Evolutionary conservation across 1,140 invertebrate species (phyloP).

Genomic region (Hirudo medicinalis): DNA sequence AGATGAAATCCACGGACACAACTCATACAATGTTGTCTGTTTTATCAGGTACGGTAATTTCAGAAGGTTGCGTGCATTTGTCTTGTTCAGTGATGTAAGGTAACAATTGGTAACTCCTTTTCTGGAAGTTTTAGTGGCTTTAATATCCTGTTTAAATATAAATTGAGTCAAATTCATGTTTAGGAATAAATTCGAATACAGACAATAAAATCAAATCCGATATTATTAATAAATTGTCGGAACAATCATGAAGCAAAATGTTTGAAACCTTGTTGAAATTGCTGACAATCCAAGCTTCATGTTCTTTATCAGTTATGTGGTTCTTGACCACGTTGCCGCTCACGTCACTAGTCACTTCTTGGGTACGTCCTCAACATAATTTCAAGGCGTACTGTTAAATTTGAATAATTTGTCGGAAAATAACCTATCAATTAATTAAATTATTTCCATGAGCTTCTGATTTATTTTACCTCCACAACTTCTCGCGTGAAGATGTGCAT

Average conservation of each 20-base stretch:
- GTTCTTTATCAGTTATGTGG: not conserved
- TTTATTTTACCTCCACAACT: not conserved
- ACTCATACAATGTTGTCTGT: not conserved
- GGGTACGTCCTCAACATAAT: not conserved
- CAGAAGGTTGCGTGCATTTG: constrained; percentile 4
- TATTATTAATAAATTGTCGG: no score
- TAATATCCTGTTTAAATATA: constrained; percentile 6
- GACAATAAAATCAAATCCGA: not conserved
- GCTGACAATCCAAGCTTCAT: no score
- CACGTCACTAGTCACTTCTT: constrained; percentile 6
- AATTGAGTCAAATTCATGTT: not conserved
- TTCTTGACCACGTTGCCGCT: not conserved
- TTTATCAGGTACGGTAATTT: constrained; percentile 10
- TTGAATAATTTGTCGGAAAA: not conserved
- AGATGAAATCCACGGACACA: no score
- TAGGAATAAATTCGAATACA: not conserved
- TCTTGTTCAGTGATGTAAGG: not conserved
- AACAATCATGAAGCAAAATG: no score
- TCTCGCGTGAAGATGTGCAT: constrained; percentile 5
- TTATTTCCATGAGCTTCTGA: not conserved
- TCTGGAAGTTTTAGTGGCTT: not conserved
- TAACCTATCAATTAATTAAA: not conserved
- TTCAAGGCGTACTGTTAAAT: not conserved
- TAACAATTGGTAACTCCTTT: constrained; percentile 3
- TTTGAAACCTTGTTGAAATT: constrained; percentile 12